These are phyloP conservation scores for Drosophila sturtevanti DNA, from an alignment of 1,140 invertebrate genomes.

Conservation along the genomic window DNA sequence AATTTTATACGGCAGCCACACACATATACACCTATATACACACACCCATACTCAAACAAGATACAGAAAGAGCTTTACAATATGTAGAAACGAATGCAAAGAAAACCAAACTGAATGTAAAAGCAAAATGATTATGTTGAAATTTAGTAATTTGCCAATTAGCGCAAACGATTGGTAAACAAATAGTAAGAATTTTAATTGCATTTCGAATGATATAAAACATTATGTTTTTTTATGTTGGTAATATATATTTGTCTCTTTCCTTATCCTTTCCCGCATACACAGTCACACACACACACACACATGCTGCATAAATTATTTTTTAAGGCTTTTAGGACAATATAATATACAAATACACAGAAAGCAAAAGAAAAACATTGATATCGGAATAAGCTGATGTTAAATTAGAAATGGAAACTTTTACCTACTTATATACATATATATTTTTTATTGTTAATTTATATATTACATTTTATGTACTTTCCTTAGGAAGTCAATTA, in stretches of 20 bases:
- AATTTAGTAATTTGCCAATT: conserved; percentile 19
- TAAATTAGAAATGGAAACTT: conserved; percentile 15
- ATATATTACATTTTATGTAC: neutral
- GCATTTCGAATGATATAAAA: neutral
- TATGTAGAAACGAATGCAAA: neutral
- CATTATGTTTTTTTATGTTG: neutral
- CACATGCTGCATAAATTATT: conserved; percentile 52
- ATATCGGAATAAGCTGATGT: conserved; percentile 35
- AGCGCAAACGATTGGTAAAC: conserved; percentile 44
- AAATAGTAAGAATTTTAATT: neutral
- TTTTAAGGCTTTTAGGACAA: conserved; percentile 78
- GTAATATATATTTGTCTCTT: conserved; percentile 47
- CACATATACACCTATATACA: neutral
- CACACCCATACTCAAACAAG: conserved; percentile 11
- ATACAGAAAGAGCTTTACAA: neutral
- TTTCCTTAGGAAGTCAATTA: neutral
- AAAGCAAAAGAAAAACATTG: conserved; percentile 22
- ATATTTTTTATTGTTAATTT: neutral
- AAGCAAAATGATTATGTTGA: conserved; percentile 7
- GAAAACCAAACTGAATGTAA: conserved; percentile 8
- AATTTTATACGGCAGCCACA: neutral
- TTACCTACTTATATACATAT: neutral
- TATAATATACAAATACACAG: conserved; percentile 60
- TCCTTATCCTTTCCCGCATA: conserved; percentile 62
- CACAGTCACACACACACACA: conserved; percentile 21